Conservation (phyloP, 1,140 invertebrate genomes). For the Calephelis nemesis region DNA sequence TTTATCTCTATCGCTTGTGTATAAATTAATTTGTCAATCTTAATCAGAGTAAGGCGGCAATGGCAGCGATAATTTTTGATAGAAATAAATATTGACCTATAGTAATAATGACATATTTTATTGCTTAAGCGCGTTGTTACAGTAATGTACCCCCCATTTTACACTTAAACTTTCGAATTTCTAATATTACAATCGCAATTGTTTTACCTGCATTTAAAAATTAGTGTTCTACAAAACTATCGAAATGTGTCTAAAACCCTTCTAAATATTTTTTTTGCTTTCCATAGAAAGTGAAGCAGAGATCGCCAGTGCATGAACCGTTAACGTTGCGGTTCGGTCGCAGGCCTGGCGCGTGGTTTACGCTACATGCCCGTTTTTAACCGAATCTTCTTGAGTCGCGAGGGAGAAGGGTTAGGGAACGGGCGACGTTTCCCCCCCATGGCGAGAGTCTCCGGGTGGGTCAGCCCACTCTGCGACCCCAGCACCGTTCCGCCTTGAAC, state of each 20-base stretch:
- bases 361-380: constrained; percentile 61
- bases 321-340: constrained; percentile 20
- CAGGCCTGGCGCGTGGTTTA: constrained; percentile 36
- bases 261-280: background rate
- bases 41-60: too few relatives aligned
- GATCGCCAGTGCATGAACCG: background rate
- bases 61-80: too few relatives aligned
- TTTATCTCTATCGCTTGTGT: too few relatives aligned
- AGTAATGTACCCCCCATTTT: too few relatives aligned
- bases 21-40: too few relatives aligned
- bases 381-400: constrained; percentile 62
- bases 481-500: constrained; percentile 42
- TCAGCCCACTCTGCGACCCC: constrained; percentile 26
- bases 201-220: background rate
- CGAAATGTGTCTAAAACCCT: background rate
- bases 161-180: background rate
- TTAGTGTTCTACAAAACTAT: background rate
- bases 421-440: constrained; percentile 43
- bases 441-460: constrained; percentile 20
- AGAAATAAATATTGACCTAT: too few relatives aligned
- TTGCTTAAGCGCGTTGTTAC: too few relatives aligned
- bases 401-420: constrained; percentile 43
- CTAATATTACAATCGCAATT: background rate
- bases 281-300: background rate
- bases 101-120: too few relatives aligned